Percentiles rank a stretch among this genome's conserved stretches.
These are phyloP conservation scores for Ammodytes dubius DNA, from an alignment of 2,113 vertebrate genomes.

Conservation along the genomic window DNA sequence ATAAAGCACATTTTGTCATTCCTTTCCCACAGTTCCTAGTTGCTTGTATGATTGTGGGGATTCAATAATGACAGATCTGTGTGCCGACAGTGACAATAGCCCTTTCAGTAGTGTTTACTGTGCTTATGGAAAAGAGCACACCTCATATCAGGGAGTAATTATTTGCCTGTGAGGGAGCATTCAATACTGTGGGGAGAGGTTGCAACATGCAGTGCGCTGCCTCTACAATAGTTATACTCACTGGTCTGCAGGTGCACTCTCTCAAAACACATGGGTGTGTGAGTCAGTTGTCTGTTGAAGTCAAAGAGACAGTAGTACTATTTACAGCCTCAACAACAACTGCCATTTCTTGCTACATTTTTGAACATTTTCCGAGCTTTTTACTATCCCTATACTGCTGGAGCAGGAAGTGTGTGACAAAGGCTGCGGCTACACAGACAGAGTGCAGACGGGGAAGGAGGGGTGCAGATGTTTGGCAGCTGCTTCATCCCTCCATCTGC, in stretches of 20 bases:
- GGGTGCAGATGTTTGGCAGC: conserved; percentile 82
- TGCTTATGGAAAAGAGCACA: conserved; percentile 47
- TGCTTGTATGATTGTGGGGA: conserved; percentile 12
- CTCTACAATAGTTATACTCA: conserved; percentile 22
- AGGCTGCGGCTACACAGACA: conserved; percentile 58
- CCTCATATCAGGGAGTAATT: conserved; percentile 39
- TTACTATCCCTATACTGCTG: conserved; percentile 9
- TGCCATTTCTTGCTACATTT: conserved; percentile 43
- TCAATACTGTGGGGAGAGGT: conserved; percentile 41
- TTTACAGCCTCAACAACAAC: not conserved
- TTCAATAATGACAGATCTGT: conserved; percentile 50
- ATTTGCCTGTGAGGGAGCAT: conserved; percentile 46
- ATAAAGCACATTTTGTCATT: conserved; percentile 46
- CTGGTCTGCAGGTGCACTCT: conserved; percentile 69
- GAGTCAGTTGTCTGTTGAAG: conserved; percentile 48
- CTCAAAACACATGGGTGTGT: conserved; percentile 44
- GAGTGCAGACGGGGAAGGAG: conserved; percentile 60
- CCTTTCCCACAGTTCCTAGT: conserved; percentile 32
- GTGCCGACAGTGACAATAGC: conserved; percentile 41
- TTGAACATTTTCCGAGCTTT: conserved; percentile 46
- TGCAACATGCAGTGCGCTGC: conserved; percentile 34
- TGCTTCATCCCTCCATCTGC: conserved; percentile 72
- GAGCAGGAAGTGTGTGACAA: conserved; percentile 75
- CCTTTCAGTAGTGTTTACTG: conserved; percentile 9
- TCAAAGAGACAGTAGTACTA: conserved; percentile 11